Percentiles rank a stretch among this genome's conserved stretches.
Conservation (phyloP, 2,888 invertebrate genomes). For the Hyles lineata region DNA sequence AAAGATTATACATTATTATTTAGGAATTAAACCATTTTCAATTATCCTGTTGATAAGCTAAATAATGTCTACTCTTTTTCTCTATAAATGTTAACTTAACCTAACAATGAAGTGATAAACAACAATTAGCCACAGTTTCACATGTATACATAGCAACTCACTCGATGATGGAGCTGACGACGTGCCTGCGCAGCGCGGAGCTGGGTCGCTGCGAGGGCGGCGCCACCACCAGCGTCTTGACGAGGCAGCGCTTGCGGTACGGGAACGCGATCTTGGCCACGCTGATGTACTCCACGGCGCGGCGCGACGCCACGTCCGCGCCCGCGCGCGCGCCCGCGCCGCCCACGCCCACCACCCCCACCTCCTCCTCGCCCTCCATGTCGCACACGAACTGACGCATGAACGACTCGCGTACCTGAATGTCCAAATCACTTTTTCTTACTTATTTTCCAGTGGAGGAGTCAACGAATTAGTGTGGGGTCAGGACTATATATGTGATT, state of each 20-base stretch:
- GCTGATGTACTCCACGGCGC: slow-evolving; percentile 75
- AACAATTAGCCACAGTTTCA: too few species aligned
- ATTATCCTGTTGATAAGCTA: too few species aligned
- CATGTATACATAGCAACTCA: slow-evolving; percentile 71
- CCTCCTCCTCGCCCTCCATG: slow-evolving; percentile 92
- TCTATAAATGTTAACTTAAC: too few species aligned
- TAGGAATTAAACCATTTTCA: too few species aligned
- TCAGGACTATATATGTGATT: too few species aligned
- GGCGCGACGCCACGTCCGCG: slow-evolving; percentile 55
- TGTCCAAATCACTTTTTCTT: too few species aligned
- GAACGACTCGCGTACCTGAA: slow-evolving; percentile 96
- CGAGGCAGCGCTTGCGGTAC: slow-evolving; percentile 93
- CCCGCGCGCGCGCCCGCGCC: slow-evolving; percentile 40
- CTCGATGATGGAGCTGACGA: slow-evolving; percentile 95
- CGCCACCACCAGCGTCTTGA: slow-evolving; percentile 91
- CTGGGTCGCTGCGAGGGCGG: slow-evolving; percentile 93
- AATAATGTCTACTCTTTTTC: too few species aligned
- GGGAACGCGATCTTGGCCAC: slow-evolving; percentile 76
- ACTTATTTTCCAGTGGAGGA: too few species aligned
- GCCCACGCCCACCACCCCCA: slow-evolving; percentile 71
- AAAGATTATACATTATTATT: too few species aligned
- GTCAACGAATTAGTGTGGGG: too few species aligned
- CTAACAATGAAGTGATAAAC: too few species aligned
- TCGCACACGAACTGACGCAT: slow-evolving; percentile 98
- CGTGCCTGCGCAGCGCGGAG: slow-evolving; percentile 91